Base-by-base conservation (phyloP, 2,888 invertebrate species). In the Chalcosyrphus nemorum region DNA sequence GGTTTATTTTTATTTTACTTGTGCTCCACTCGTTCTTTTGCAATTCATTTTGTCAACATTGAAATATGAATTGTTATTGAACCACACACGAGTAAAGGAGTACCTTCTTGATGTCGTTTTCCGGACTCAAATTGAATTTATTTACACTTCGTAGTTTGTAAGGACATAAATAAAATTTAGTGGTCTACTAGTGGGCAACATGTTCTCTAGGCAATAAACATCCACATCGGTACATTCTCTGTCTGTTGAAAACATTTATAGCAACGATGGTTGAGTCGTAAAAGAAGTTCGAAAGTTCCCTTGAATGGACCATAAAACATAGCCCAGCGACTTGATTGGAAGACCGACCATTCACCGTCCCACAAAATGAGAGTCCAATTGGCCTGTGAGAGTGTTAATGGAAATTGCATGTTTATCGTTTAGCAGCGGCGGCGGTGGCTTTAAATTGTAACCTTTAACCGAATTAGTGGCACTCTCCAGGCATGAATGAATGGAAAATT, bases 371-470 rank as follows among this genome's bases (percentile, higher is more conserved):
- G 45, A 50, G 29, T 68, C 27, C 57, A 45, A 57, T 19, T 43
- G 17, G 1, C 47, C 35, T 59, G 57, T 19, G 27, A 4, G 27
- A 29, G 19, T 52, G 61, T 63, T 81, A 81, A 81, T 75, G 81
- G 81, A 56, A 54, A 70, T 68, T 68, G 68, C 74, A 45, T 81
- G 81, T 74, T 72, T 59, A 27, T 45, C 47, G 27, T 56, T 56
- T 56, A 45, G 27, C 21, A 27, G n/a, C n/a, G n/a, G n/a, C n/a
- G n/a, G n/a, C n/a, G n/a, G n/a, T n/a, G 21, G 7, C 41, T 63
- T 54, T 54, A n/a, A 43, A 41, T 35, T 65, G 29, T 19, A 61
- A 61, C 59, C 59, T 45, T 61, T 47, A 24, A 21, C 38, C 13
- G n/a, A 35, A 52, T 24, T 24, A 6, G 65, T 24, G 3, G 50